Base-by-base conservation (phyloP, 2,797 vertebrate species). In the Sebastes vulpes region DNA sequence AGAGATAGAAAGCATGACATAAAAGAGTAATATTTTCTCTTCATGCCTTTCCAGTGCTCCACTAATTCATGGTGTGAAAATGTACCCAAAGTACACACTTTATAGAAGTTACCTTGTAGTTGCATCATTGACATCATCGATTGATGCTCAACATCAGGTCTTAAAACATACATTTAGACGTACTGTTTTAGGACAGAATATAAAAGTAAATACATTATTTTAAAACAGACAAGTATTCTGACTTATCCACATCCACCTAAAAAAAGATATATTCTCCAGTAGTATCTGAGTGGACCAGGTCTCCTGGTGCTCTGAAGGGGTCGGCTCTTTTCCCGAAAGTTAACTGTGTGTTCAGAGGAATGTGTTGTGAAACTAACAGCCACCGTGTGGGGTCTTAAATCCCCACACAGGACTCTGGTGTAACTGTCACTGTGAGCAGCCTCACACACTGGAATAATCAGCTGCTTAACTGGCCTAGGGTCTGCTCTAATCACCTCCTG, bases 321-420 rank as follows among this genome's bases (percentile, higher is more conserved):
- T 74, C 20, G 2, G 21, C 46, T 66, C 9, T 26, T 60, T 16
- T 60, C 31, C 14, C 4, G 46, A 57, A 35, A 54, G 72, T 72
- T 18, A 28, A 53, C 58, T 50, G 63, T 60, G 58, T 28, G 61
- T 61, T 65, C 46, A 69, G 74, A 69, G 63, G 73, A 86, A 75
- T 65, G 81, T 75, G 56, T 60, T 26, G 57, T 69, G 69, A 68
- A 68, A 68, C 18, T 65, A 64, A 63, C 52, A 65, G 80, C 53
- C 60, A 1, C 72, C 10, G 25, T 77, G 87, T 83, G 86, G 71
- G 76, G 85, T 86, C 86, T 63, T 72, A 74, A 83, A 86, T 72
- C 84, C 75, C 11, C 25, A 31, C 52, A 29, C 16, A 57, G 53
- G 29, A 65, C 57, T 42, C 21, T 4, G 69, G 52, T 71, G 63